These are phyloP conservation scores for Balearica regulorum DNA, from an alignment of 2,797 vertebrate species.

Conservation along the genomic window DNA sequence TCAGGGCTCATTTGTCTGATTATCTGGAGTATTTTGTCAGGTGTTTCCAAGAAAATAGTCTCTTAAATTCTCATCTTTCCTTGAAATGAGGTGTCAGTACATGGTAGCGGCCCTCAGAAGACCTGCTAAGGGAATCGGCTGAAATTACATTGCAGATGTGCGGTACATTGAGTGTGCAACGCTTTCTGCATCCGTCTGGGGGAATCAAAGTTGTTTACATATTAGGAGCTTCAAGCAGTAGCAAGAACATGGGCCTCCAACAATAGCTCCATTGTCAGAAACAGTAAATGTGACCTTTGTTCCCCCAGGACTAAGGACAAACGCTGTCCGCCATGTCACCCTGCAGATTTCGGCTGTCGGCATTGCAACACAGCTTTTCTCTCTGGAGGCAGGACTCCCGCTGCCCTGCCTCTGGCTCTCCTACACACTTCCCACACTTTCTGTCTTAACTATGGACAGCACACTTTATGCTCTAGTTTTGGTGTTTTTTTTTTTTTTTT, in stretches of 20 bases:
- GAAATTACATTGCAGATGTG: not conserved
- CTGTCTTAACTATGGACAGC: not conserved
- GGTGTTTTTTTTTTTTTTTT: not conserved
- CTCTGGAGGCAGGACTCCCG: not conserved
- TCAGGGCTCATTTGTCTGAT: not conserved
- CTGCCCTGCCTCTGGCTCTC: not conserved
- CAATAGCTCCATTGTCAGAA: conserved; percentile 11
- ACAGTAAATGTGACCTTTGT: not conserved
- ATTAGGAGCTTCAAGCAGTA: not conserved
- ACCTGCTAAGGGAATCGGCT: not conserved
- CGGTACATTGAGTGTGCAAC: fast-evolving
- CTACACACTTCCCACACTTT: not conserved
- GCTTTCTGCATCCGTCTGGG: not conserved
- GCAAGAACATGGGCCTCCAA: not conserved
- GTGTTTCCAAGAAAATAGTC: not conserved
- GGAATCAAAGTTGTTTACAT: not conserved
- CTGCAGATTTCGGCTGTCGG: fast-evolving
- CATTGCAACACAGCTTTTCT: not conserved
- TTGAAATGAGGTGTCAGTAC: not conserved
- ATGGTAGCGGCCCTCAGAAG: not conserved
- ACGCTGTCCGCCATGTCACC: not conserved
- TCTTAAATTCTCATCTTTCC: not conserved
- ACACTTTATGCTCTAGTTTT: not conserved
- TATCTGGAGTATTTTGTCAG: not conserved
- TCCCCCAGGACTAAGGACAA: not conserved